Evolutionary conservation across 2,113 vertebrate species (phyloP).

Genomic region (Opisthocomus hoazin): DNA sequence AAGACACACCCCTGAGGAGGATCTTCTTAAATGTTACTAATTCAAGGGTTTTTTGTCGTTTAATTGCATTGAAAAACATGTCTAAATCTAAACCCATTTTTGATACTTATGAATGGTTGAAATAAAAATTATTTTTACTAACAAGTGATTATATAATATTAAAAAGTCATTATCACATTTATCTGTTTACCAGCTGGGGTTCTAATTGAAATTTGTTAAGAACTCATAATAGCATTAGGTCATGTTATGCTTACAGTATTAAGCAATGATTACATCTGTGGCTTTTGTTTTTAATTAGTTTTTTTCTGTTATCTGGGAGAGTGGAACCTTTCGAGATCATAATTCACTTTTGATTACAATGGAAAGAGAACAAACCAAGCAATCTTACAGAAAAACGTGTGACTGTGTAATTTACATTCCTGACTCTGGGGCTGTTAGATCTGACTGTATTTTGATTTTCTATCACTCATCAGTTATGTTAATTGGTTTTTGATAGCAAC

Average conservation of each 20-base stretch:
- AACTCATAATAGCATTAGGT: conserved; percentile 62
- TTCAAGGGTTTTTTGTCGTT: background rate
- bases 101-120: background rate
- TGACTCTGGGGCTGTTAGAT: background rate
- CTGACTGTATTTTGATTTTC: conserved; percentile 36
- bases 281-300: conserved; percentile 65
- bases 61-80: background rate
- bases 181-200: conserved; percentile 59
- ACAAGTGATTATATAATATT: conserved; percentile 31
- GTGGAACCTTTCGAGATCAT: background rate
- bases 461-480: background rate
- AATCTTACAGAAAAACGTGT: background rate
- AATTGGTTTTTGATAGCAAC: background rate
- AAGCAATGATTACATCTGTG: conserved; percentile 64
- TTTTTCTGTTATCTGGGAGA: conserved; percentile 47
- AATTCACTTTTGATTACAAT: conserved; percentile 58
- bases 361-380: conserved; percentile 11
- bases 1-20: background rate
- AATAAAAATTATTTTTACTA: conserved; percentile 17
- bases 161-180: conserved; percentile 13
- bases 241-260: conserved; percentile 62
- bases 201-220: conserved; percentile 64
- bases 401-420: background rate
- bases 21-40: background rate
- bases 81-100: background rate